phyloP scores from a whole-genome alignment of 2,113 vertebrate species.

The Urocitellus parryii region DNA sequence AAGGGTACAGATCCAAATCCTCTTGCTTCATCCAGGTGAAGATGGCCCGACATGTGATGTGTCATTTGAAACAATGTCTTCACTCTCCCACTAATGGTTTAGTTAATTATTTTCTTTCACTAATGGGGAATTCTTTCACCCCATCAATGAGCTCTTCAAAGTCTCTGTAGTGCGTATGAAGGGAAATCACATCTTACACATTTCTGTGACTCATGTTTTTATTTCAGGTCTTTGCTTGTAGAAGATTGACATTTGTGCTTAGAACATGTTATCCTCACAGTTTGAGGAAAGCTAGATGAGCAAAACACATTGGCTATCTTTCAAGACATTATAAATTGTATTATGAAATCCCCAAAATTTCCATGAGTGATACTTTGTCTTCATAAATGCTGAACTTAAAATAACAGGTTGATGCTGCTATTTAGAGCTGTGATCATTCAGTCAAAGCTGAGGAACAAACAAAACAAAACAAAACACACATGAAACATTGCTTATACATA shows the following conservation, averaged over 20 bases:
- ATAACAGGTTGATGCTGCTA: background rate
- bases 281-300: constrained; percentile 63
- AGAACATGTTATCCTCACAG: constrained; percentile 78
- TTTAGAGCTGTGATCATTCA: constrained; percentile 45
- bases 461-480: background rate
- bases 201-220: constrained; percentile 43
- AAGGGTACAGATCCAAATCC: background rate
- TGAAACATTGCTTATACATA: background rate
- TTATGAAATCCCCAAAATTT: constrained; percentile 50
- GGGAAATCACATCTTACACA: background rate
- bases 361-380: constrained; percentile 53
- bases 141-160: background rate
- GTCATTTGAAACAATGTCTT: background rate
- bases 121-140: background rate
- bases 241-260: constrained; percentile 34
- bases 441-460: constrained; percentile 5
- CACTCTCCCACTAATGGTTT: background rate
- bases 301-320: constrained; percentile 61
- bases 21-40: background rate
- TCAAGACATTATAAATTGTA: constrained; percentile 62
- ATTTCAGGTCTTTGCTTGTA: constrained; percentile 61
- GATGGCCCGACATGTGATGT: background rate
- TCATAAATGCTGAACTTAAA: constrained; percentile 28
- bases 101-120: background rate
- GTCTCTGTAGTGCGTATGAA: background rate